Base-by-base conservation (phyloP, 2,113 vertebrate genomes). In the Ageneiosus marmoratus region DNA sequence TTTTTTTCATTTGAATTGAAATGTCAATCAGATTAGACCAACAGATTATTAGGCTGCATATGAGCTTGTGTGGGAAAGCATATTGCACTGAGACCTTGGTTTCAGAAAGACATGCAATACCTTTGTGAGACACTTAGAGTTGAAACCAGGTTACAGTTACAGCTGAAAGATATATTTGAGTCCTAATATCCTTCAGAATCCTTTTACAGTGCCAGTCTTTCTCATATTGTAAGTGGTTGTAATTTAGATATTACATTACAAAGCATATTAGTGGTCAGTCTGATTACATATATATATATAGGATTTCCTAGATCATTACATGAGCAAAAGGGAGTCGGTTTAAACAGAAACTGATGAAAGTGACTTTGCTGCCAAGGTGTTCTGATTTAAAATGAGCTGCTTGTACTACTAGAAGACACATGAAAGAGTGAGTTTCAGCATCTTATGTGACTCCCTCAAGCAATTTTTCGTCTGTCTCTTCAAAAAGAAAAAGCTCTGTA, bases 341-440 rank as follows among this genome's bases (percentile, higher is more conserved):
- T 75, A 75, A 75, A 34, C 18, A 75, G 73, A 48, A 75, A 75
- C 48, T 53, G 73, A 75, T 75, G 15, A 75, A 75, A 51, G 70
- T 10, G 18, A 29, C 73, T 75, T 75, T 53, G 50, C 73, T 75
- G 46, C 50, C 73, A 75, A 75, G 48, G 44, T 48, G 44, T 50
- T 73, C 27, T 50, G 44, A 22, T 75, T 34, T 75, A 20, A 53
- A 75, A 34, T 6, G 72, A 53, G 27, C 27, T 32, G 48, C 72
- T 75, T 48, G 44, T 48, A 48, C 44, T 70, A n/a, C 5, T 48
- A 4, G 44, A 73, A 16, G 5, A 29, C 44, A 29, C n/a, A n/a
- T 41, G 6, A 44, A 70, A 48, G 69, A 8, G 48, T 11, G n/a
- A 20, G 16, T 75, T 51, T 75, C 27, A 51, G 22, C 72, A 53